Evolutionary conservation across 2,113 vertebrate species (phyloP).

Genomic region (Columba livia): DNA sequence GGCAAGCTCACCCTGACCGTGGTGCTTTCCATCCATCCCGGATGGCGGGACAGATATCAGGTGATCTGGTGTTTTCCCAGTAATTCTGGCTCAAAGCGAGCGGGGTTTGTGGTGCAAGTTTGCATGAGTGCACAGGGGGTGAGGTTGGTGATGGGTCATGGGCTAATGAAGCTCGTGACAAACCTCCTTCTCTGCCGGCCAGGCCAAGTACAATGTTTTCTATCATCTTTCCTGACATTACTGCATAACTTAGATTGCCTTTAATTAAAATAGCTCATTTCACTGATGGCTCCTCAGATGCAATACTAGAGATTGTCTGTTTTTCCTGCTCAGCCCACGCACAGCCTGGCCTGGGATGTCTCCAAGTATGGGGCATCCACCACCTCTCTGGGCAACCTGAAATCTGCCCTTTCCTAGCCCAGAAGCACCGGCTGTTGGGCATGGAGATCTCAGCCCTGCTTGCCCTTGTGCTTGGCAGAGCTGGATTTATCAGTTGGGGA

Average conservation of each 20-base stretch:
- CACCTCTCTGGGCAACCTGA: too few species aligned
- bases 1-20: accelerated
- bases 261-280: constrained; percentile 7
- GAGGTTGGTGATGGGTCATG: not conserved
- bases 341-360: too few species aligned
- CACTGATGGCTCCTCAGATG: not conserved
- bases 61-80: accelerated
- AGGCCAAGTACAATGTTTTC: not conserved
- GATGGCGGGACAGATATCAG: accelerated
- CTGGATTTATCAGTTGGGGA: not conserved
- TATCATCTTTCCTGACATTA: not conserved
- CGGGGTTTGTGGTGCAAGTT: not conserved
- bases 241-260: not conserved
- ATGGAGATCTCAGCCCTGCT: not conserved
- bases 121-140: accelerated
- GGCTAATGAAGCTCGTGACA: not conserved
- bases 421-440: not conserved
- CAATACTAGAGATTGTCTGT: not conserved
- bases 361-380: too few species aligned
- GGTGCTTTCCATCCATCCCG: accelerated
- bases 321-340: not conserved
- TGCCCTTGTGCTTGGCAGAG: not conserved
- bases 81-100: accelerated
- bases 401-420: not conserved
- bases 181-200: not conserved